phyloP scores from a whole-genome alignment of 2,113 vertebrate species.

The Aythya baeri region DNA sequence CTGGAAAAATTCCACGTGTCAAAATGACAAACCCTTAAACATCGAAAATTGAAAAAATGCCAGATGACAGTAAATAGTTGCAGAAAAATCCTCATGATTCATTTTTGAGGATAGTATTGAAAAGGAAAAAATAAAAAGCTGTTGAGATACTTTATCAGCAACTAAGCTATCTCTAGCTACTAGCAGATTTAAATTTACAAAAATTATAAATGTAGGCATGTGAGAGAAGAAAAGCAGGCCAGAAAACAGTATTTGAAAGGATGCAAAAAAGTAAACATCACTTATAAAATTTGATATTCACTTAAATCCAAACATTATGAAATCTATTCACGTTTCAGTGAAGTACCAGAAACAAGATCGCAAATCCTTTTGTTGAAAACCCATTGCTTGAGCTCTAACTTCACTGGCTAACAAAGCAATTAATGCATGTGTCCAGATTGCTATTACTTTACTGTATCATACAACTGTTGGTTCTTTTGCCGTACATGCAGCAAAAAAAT shows the following conservation, averaged over 20 bases:
- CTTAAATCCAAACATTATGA: not conserved
- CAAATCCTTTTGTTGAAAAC: not conserved
- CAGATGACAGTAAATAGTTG: not conserved
- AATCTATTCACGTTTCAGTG: not conserved
- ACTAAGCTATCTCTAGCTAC: not conserved
- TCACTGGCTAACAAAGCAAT: constrained; percentile 41
- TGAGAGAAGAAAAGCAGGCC: not conserved
- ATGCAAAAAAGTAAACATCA: constrained; percentile 2
- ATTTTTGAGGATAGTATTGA: constrained; percentile 23
- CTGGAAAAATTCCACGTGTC: constrained; percentile 36
- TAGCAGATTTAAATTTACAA: not conserved
- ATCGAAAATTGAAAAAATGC: not conserved
- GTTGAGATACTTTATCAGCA: not conserved
- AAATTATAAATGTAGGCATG: not conserved
- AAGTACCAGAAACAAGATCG: not conserved
- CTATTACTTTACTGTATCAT: not conserved
- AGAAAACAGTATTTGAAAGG: not conserved
- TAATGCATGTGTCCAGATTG: not conserved
- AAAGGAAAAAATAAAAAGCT: not conserved
- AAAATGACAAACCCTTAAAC: not conserved
- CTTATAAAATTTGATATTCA: not conserved
- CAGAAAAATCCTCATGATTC: not conserved
- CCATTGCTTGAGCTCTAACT: not conserved
- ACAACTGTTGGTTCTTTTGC: not conserved
- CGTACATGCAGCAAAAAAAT: not conserved